phyloP scores from a whole-genome alignment of 2,113 vertebrate species.

The Calidris pugnax region DNA sequence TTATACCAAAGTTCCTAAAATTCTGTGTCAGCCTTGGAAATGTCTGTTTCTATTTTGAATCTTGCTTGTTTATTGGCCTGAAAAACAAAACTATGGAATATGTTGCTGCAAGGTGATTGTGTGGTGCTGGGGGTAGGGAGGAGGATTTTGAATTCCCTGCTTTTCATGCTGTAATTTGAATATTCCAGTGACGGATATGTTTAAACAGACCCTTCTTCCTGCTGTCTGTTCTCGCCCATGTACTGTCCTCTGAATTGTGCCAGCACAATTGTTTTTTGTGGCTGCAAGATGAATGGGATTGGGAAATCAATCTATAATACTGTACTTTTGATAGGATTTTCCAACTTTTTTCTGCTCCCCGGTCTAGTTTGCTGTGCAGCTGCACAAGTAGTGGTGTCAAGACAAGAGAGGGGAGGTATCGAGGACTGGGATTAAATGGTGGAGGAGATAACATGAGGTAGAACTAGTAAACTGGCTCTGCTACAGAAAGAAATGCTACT shows the following conservation, averaged over 20 bases:
- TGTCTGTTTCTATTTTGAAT: neutral
- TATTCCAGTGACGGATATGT: neutral
- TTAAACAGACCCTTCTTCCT: neutral
- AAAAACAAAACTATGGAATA: neutral
- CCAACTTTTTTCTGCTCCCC: neutral
- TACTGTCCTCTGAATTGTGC: neutral
- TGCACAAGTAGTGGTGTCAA: neutral
- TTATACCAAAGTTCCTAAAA: neutral
- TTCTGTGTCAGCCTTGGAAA: neutral
- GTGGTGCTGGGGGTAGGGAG: neutral
- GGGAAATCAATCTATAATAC: neutral
- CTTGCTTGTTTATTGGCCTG: neutral
- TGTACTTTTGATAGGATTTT: neutral
- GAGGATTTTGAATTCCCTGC: neutral
- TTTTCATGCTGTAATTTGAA: neutral
- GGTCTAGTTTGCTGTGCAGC: neutral
- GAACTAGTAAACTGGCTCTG: neutral
- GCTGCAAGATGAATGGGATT: constrained; percentile 2
- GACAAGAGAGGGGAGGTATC: neutral
- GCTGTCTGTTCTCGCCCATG: neutral
- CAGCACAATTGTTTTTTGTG: constrained; percentile 30
- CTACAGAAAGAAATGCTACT: accelerated
- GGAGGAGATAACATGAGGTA: neutral
- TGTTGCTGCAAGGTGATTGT: neutral
- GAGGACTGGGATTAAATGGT: neutral